A percentile compares a stretch with the other conserved stretches of the same genome.
phyloP scores from a whole-genome alignment of 2,797 vertebrate genomes.

The Psittacula derbiana region DNA sequence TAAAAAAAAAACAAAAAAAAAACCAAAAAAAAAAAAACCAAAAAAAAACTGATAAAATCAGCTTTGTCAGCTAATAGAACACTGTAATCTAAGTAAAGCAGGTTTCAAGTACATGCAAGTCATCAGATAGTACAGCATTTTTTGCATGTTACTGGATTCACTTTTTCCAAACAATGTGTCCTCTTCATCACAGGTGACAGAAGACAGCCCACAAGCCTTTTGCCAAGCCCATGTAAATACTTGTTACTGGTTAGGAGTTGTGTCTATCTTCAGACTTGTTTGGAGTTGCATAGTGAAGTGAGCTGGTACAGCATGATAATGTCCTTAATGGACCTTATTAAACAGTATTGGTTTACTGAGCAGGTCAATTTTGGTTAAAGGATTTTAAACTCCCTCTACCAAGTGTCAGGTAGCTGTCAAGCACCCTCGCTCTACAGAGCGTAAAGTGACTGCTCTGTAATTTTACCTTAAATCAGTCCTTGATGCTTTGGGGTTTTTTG shows the following conservation, averaged over 20 bases:
- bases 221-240: neutral
- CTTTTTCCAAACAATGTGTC: neutral
- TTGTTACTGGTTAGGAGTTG: neutral
- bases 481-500: neutral
- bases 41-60: neutral
- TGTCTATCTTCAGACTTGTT: neutral
- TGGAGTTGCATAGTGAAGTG: neutral
- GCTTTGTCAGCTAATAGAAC: neutral
- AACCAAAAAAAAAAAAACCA: neutral
- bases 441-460: neutral
- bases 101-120: neutral
- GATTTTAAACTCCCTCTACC: neutral
- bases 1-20: neutral
- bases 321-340: neutral
- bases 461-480: neutral
- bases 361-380: neutral
- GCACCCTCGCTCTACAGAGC: accelerated
- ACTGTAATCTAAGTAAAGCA: neutral
- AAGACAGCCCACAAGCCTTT: neutral
- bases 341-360: neutral
- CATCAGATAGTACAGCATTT: neutral
- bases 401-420: accelerated
- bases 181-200: neutral
- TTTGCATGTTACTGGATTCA: neutral
- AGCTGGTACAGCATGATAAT: neutral